phyloP scores from a whole-genome alignment of 2,888 invertebrate genomes.

The Liodrosophila aerea region DNA sequence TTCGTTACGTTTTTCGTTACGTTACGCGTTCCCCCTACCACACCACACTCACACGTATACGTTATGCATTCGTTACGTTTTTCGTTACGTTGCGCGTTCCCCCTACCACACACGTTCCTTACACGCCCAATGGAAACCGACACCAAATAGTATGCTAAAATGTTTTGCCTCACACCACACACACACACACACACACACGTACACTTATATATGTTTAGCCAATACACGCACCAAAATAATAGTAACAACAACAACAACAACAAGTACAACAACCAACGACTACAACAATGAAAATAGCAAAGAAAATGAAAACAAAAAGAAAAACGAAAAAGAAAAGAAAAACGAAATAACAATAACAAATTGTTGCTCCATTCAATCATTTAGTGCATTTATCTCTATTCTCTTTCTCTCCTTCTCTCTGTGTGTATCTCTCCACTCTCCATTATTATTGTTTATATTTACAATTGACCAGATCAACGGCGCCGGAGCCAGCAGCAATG shows the following conservation, averaged over 20 bases:
- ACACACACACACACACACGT: constrained; percentile 15
- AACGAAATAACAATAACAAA: constrained; percentile 17
- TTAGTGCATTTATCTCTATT: constrained; percentile 72
- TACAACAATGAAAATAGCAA: no score
- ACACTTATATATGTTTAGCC: no score
- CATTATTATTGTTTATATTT: constrained; percentile 73
- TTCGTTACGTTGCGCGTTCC: constrained; percentile 16
- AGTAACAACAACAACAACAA: constrained; percentile 22
- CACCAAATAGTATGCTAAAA: constrained; percentile 11
- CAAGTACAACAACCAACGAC: constrained; percentile 18
- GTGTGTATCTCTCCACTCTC: constrained; percentile 60
- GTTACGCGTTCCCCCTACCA: background rate
- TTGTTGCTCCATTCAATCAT: constrained; percentile 48
- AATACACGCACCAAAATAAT: constrained; percentile 17
- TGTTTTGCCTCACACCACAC: background rate
- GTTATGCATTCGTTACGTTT: constrained; percentile 43
- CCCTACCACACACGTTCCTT: background rate
- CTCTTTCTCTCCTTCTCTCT: constrained; percentile 47
- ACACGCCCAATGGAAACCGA: background rate
- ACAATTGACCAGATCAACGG: constrained; percentile 73
- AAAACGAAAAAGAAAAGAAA: constrained; percentile 16
- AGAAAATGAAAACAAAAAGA: constrained; percentile 13
- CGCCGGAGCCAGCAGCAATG: constrained; percentile 44
- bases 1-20: background rate
- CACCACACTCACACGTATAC: constrained; percentile 18